These are phyloP conservation scores for Harpagoxenus sublaevis DNA, from an alignment of 2,888 invertebrate species.

Conservation along the genomic window DNA sequence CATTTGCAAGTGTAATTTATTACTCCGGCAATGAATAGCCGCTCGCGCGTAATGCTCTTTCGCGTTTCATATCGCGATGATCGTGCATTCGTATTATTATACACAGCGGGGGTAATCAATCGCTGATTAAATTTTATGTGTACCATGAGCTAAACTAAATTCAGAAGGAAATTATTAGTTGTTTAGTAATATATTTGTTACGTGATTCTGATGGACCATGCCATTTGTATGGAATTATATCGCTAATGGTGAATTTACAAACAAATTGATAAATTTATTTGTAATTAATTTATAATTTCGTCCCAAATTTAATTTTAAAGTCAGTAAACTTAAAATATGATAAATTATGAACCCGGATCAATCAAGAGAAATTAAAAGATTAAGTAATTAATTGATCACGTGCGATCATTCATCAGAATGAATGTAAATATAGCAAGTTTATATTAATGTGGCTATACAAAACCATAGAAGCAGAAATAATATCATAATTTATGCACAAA, in stretches of 20 bases:
- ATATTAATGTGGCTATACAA: background rate
- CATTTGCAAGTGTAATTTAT: conserved; percentile 55
- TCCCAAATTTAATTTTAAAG: background rate
- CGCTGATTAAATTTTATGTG: conserved; percentile 45
- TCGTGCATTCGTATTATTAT: conserved; percentile 25
- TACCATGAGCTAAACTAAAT: conserved; percentile 23
- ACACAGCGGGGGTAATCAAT: conserved; percentile 11
- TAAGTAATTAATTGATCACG: background rate
- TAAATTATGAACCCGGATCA: background rate
- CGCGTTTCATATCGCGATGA: conserved; percentile 41
- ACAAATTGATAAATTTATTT: background rate
- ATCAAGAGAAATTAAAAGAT: conserved; percentile 15
- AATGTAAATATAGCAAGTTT: background rate
- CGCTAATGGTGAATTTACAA: background rate
- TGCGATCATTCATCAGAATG: background rate
- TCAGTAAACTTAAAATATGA: conserved; percentile 14
- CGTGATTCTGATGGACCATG: background rate
- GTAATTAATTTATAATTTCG: conserved; percentile 4
- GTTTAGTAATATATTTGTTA: background rate
- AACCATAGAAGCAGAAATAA: background rate
- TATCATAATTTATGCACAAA: background rate
- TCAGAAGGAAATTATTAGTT: conserved; percentile 19
- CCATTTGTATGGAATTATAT: background rate
- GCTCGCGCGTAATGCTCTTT: conserved; percentile 47
- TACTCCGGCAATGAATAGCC: conserved; percentile 42